Evolutionary conservation across 2,888 invertebrate genomes (phyloP), one percentile per base, ranked within the genome.

Genomic region (Sericinus montela): DNA sequence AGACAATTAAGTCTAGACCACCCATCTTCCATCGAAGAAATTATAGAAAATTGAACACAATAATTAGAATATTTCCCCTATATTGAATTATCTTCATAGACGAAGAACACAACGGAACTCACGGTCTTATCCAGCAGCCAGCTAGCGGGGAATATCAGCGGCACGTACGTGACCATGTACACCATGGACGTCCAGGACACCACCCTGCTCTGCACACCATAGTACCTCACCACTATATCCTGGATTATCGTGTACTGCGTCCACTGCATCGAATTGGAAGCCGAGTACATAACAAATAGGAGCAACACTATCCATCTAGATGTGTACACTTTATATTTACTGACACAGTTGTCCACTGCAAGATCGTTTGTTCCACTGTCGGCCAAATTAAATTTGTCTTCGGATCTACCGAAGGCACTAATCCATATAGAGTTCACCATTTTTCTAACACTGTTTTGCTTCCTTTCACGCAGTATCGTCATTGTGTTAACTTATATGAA

Each of bases 111-210:
- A 15, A 35, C 8, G 3, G 59, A 60, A 91, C 94, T 93, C 76
- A 97, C 99, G 90, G 94, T 93, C 89, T 93, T 95, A 75, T 98
- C 97, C 65, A 99, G 91, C 45, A 99, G 90, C 94, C 96, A 99
- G 75, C 98, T 97, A n/a, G 95, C 98, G 1, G 99, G 99, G 69
- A 99, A 96, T 72, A 99, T 97, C 61, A 99, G 92, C 5, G 98
- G 97, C 74, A 99, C 96, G 79, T 99, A 99, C 1, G 94, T 92
- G 59, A 97, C 91, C 99, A 99, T 99, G 80, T 95, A 99, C 69
- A 99, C 93, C 94, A 99, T 97, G 6, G 98, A 97, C 1, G 98
- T 96, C 98, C 98, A 98, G 69, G 98, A 94, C 59, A 99, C 95
- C 60, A 92, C 84, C 16, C 91, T 91, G 25, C 91, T 91, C 25